A percentile compares a stretch with the other conserved stretches of the same genome.
phyloP scores from a whole-genome alignment of 2,888 invertebrate species.

The Girardia tigrina region DNA sequence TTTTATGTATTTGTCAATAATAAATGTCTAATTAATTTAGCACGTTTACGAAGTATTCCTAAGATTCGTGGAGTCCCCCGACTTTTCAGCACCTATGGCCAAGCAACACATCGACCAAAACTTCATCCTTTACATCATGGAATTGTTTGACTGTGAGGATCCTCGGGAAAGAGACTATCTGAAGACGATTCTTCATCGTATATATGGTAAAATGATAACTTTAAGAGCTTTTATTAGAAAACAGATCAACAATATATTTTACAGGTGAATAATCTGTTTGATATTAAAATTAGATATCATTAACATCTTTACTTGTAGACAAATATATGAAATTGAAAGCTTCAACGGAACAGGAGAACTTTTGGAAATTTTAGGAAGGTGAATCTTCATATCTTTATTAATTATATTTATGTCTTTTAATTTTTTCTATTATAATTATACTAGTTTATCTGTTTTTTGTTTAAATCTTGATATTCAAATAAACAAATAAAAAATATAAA shows the following conservation, averaged over 20 bases:
- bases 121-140: constrained; percentile 89
- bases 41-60: constrained; percentile 83
- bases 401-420: neutral
- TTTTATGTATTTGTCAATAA: neutral
- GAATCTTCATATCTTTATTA: constrained; percentile 39
- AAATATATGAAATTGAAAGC: constrained; percentile 95
- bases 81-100: constrained; percentile 76
- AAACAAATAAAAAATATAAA: too few species aligned
- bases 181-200: constrained; percentile 95
- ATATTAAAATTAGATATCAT: neutral
- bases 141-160: constrained; percentile 97
- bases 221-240: constrained; percentile 96
- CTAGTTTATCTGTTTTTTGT: too few species aligned
- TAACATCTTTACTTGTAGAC: constrained; percentile 57
- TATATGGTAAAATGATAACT: constrained; percentile 97
- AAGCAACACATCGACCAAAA: constrained; percentile 92
- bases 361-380: constrained; percentile 82
- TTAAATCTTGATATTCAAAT: too few species aligned
- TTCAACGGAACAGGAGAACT: constrained; percentile 92
- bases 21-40: constrained; percentile 21
- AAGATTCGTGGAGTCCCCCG: constrained; percentile 88
- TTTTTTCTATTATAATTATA: too few species aligned
- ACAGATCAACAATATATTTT: constrained; percentile 98
- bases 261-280: constrained; percentile 58
- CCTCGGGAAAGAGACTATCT: constrained; percentile 94